Evolutionary conservation across 2,888 invertebrate species (phyloP).

Genomic region (Dasypogon diadema): DNA sequence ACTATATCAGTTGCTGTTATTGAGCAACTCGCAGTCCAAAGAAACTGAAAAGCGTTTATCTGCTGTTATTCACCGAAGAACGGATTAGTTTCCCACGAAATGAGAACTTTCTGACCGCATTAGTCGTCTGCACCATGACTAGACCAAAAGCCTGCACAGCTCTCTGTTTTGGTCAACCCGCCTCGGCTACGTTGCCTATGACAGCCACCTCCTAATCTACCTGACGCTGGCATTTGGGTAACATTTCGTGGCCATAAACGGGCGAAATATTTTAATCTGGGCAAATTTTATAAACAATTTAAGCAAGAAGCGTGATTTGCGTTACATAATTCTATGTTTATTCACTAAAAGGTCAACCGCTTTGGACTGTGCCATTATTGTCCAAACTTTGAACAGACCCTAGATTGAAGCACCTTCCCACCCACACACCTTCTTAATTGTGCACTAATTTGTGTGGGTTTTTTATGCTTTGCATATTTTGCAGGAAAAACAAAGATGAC

Average conservation of each 20-base stretch:
- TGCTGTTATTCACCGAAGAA: neutral
- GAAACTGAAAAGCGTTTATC: constrained; percentile 4
- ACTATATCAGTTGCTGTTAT: too few species aligned
- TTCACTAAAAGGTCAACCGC: constrained; percentile 23
- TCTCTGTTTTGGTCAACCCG: constrained; percentile 35
- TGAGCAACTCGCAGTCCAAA: neutral
- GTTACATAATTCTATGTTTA: constrained; percentile 35
- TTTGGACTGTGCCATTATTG: constrained; percentile 1
- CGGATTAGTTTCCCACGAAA: constrained; percentile 26
- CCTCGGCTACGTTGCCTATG: neutral
- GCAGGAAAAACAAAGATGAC: too few species aligned
- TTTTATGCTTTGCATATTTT: too few species aligned
- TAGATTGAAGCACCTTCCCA: constrained; percentile 13
- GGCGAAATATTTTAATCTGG: constrained; percentile 41
- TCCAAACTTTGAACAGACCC: neutral
- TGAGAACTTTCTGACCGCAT: constrained; percentile 24
- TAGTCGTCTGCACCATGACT: neutral
- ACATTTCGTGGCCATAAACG: constrained; percentile 40
- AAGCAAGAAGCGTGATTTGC: constrained; percentile 39
- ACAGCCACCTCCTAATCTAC: neutral
- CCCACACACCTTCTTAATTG: constrained; percentile 40
- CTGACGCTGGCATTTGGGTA: constrained; percentile 26
- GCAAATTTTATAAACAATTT: constrained; percentile 41
- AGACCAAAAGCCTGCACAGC: neutral
- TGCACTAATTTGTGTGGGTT: constrained; percentile 33